phyloP scores from a whole-genome alignment of 1,140 invertebrate species.

The Musca domestica region DNA sequence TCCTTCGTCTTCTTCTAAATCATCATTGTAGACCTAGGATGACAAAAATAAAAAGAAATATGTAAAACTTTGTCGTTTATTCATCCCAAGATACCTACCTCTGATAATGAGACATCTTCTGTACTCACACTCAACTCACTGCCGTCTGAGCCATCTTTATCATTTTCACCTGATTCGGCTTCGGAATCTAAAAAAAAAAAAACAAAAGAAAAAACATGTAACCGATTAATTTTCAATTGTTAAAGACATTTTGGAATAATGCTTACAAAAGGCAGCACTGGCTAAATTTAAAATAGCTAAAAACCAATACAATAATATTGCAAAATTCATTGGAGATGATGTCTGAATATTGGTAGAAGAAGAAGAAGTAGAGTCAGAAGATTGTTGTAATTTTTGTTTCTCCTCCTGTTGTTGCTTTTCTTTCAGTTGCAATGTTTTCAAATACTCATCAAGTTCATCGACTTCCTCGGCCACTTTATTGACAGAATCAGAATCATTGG shows the following conservation, averaged over 20 bases:
- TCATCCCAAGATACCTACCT: conserved; percentile 62
- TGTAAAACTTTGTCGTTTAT: no score
- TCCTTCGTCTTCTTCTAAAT: conserved; percentile 51
- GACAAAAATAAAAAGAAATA: background rate
- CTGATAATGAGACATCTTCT: conserved; percentile 61
- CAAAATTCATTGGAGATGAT: conserved; percentile 34
- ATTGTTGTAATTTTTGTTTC: background rate
- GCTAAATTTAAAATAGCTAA: conserved; percentile 51
- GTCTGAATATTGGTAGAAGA: background rate
- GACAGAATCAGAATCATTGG: background rate
- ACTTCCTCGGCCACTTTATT: conserved; percentile 28
- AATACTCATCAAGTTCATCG: conserved; percentile 51
- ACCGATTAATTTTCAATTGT: conserved; percentile 13
- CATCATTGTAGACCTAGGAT: conserved; percentile 51
- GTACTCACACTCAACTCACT: background rate
- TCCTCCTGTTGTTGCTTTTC: conserved; percentile 30
- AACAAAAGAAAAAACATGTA: conserved; percentile 2
- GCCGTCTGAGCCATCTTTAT: conserved; percentile 24
- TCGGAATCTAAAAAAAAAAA: background rate
- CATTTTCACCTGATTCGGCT: conserved; percentile 29
- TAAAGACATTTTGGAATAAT: conserved; percentile 26
- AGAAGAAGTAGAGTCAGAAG: background rate
- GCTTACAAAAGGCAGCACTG: conserved; percentile 50
- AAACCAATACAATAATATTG: conserved; percentile 51
- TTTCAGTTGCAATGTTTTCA: conserved; percentile 46